phyloP scores from a whole-genome alignment of 2,888 invertebrate species.

The Hoplodrina blanda region DNA sequence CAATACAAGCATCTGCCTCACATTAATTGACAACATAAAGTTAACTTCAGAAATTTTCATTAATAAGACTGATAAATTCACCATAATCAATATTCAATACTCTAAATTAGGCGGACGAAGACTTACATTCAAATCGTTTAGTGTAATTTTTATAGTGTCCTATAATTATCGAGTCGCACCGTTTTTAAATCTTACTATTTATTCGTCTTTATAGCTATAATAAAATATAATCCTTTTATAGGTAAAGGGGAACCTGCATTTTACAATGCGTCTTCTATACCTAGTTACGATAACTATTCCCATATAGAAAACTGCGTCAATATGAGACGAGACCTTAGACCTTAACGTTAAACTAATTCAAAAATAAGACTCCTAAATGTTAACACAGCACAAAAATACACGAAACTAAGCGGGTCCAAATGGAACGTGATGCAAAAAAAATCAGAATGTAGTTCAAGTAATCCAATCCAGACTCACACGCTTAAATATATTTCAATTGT shows the following conservation, averaged over 20 bases:
- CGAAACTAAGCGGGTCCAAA: conserved; percentile 2
- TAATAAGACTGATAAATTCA: not conserved
- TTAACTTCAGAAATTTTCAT: not conserved
- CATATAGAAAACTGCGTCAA: not conserved
- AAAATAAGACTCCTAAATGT: not conserved
- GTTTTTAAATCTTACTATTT: not conserved
- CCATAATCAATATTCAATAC: not conserved
- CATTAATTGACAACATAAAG: not conserved
- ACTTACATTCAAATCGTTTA: not conserved
- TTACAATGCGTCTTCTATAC: conserved; percentile 1
- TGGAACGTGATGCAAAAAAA: not conserved
- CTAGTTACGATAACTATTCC: not conserved
- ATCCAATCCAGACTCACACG: not conserved
- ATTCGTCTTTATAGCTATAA: too few relatives aligned
- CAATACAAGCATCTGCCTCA: too few relatives aligned
- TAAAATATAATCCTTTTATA: not conserved
- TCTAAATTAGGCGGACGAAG: not conserved
- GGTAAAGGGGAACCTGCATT: not conserved
- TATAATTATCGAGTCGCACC: not conserved
- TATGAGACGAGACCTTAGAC: not conserved
- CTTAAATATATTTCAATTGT: not conserved
- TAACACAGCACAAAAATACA: not conserved
- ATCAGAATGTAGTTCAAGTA: not conserved
- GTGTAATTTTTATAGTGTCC: too few relatives aligned
- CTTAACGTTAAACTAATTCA: not conserved